Evolutionary conservation across 2,113 vertebrate genomes (phyloP).

Genomic region (Suricata suricatta): DNA sequence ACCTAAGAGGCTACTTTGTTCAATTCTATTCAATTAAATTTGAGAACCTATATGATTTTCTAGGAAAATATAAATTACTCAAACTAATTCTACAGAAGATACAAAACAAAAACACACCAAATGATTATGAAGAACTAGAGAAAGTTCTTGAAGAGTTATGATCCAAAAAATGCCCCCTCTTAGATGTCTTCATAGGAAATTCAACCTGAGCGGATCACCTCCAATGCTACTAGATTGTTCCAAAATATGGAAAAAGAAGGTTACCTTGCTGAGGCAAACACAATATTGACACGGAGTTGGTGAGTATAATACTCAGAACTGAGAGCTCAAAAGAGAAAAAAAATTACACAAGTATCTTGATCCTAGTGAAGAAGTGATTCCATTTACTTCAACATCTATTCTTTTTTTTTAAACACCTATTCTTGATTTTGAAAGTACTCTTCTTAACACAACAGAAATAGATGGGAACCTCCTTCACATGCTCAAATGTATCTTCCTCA

Average conservation of each 20-base stretch:
- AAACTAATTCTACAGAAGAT: neutral
- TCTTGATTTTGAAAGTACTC: constrained; percentile 23
- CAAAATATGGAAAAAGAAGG: neutral
- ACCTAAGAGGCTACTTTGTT: neutral
- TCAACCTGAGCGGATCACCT: neutral
- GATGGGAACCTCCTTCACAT: neutral
- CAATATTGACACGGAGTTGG: neutral
- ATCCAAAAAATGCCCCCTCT: neutral
- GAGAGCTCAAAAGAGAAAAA: neutral
- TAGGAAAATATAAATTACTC: neutral
- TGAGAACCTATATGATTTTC: neutral
- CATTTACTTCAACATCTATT: neutral
- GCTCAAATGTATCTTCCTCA: neutral
- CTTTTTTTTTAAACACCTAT: neutral
- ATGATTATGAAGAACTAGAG: neutral
- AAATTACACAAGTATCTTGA: neutral
- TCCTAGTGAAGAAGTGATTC: neutral
- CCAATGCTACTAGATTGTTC: neutral
- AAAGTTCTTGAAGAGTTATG: neutral
- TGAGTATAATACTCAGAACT: neutral
- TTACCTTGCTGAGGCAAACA: neutral
- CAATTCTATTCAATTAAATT: neutral
- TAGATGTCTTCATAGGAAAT: neutral
- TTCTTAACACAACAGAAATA: neutral
- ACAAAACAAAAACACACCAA: neutral